Base-by-base conservation (phyloP, 1,140 invertebrate species). In the Brachionus rotundiformis region DNA sequence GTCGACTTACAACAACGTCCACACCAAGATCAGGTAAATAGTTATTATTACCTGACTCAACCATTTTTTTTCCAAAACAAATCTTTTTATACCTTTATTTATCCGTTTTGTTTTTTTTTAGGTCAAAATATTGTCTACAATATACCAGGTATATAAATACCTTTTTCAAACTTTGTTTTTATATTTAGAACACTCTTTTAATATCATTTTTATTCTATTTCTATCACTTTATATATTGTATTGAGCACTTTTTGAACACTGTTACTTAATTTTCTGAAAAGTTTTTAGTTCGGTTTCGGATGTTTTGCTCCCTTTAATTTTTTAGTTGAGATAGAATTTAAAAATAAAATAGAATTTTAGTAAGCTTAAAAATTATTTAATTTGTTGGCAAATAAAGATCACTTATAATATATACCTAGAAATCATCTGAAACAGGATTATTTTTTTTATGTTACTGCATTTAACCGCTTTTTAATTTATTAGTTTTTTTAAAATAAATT, bases 1-100 rank as follows among this genome's bases (percentile, higher is more conserved):
- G 39, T 27, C 68, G 68, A 44, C 36, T 73, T 25, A 73, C 68
- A 25, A 25, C 19, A 19, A 44, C 68, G 44, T 73, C 68, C 23
- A 73, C 68, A 44, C 68, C 68, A 41, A 73, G 39, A 73, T 19
- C 68, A 73, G 68, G 68, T 73, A 73, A 73, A 68, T 68, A 68
- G n/a, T 23, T 4, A 13, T 63, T 3, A 63, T 63, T 63, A 29
- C 61, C 61, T 63, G 61, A 11, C 25, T 63, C 61, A 63, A 11
- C 25, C 49, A 16, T 25, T 29, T n/a, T n/a, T n/a, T n/a, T 27
- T 13, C 23, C 25, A 63, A 68, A 68, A 33, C 4, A 19, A 16
- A 19, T n/a, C 7, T 36, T 19, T 36, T 19, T n/a, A 19, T 36
- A 36, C 36, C n/a, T 68, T 68, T 33, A 19, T 68, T 19, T 47